Conservation (phyloP, 2,113 vertebrate genomes). For the Nasalis larvatus region DNA sequence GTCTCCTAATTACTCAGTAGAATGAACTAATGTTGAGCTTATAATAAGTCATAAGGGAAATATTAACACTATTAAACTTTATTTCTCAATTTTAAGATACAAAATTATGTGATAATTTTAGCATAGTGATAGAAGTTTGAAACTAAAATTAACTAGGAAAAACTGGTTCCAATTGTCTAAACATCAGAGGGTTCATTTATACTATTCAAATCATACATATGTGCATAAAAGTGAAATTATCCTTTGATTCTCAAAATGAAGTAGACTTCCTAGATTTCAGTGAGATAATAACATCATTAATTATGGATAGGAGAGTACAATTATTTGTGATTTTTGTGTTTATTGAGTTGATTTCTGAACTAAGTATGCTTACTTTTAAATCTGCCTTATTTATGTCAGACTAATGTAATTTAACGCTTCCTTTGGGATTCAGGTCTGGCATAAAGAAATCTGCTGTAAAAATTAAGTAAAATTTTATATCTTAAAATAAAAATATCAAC, state of each 20-base stretch:
- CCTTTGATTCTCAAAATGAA: neutral
- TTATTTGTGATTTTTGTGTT: neutral
- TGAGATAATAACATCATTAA: neutral
- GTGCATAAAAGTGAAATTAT: neutral
- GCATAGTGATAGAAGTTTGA: neutral
- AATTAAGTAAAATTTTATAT: neutral
- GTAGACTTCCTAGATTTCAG: neutral
- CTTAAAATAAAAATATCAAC: neutral
- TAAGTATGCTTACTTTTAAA: neutral
- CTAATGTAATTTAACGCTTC: neutral
- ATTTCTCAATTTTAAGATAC: neutral
- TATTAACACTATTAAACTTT: neutral
- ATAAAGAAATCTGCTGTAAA: neutral
- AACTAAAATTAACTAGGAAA: neutral
- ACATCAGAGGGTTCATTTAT: neutral
- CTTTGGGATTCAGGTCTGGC: neutral
- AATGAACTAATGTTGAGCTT: neutral
- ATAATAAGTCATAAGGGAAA: neutral
- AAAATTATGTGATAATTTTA: neutral
- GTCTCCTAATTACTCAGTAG: neutral
- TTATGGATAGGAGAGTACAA: neutral
- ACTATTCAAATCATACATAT: neutral
- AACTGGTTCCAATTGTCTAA: neutral
- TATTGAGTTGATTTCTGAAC: neutral
- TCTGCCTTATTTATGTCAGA: neutral